Percentiles rank a stretch among this genome's conserved stretches.
phyloP scores from a whole-genome alignment of 1,140 invertebrate species.

The Odontomachus brunneus region DNA sequence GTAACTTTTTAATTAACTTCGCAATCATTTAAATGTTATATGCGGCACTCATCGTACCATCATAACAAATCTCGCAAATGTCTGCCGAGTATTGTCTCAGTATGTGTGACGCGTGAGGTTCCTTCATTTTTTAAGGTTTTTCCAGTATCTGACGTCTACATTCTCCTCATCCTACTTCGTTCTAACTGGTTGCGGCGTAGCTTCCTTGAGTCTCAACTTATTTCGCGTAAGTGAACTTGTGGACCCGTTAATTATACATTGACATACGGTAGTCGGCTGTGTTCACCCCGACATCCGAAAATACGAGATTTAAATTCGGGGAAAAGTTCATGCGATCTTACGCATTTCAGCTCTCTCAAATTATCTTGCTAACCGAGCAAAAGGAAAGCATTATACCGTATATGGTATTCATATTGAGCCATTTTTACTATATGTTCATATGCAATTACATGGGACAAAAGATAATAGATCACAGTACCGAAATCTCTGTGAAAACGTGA shows the following conservation, averaged over 20 bases:
- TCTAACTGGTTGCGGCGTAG: conserved; percentile 33
- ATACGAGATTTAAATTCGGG: not conserved
- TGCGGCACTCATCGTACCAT: not conserved
- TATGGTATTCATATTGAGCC: not conserved
- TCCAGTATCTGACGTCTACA: conserved; percentile 18
- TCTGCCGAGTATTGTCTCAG: not conserved
- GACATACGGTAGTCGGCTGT: not conserved
- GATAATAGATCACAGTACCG: conserved; percentile 15
- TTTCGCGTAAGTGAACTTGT: conserved; percentile 36
- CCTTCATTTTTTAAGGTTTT: conserved; percentile 25
- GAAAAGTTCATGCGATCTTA: not conserved
- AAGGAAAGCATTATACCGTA: not conserved
- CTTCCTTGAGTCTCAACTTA: conserved; percentile 42
- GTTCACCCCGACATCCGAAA: not conserved
- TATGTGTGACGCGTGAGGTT: not conserved
- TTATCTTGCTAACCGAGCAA: not conserved
- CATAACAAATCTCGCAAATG: not conserved
- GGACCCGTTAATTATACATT: not conserved
- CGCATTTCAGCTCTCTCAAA: conserved; percentile 30
- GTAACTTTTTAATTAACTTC: conserved; percentile 2
- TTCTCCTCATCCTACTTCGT: conserved; percentile 9
- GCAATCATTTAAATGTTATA: not conserved
- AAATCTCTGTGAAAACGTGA: conserved; percentile 14
- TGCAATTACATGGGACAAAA: conserved; percentile 47
- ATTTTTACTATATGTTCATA: conserved; percentile 46